phyloP scores from a whole-genome alignment of 2,888 invertebrate species.

The Hylaea fasciaria region DNA sequence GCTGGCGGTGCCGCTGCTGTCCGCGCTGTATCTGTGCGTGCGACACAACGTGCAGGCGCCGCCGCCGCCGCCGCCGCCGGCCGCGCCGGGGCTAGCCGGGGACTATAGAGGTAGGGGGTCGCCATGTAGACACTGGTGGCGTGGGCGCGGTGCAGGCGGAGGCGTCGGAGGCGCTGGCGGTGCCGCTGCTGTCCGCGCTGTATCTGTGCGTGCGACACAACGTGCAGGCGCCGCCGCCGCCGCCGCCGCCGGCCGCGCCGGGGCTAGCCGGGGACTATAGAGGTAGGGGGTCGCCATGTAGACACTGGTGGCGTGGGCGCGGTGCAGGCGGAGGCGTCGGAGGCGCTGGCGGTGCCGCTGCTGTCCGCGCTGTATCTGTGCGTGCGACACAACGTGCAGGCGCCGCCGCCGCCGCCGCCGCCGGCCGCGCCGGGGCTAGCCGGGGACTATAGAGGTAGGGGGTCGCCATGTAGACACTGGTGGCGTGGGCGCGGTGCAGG shows the following conservation, averaged over 20 bases:
- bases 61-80: constrained; percentile 49
- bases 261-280: too few relatives aligned
- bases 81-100: too few relatives aligned
- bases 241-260: constrained; percentile 48
- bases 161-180: constrained; percentile 68
- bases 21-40: constrained; percentile 77
- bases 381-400: constrained; percentile 70
- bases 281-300: too few relatives aligned
- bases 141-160: constrained; percentile 75
- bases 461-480: too few relatives aligned
- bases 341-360: constrained; percentile 74
- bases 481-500: constrained; percentile 74
- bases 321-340: constrained; percentile 73
- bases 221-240: constrained; percentile 52
- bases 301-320: too few relatives aligned
- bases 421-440: too few relatives aligned
- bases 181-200: constrained; percentile 74
- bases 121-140: too few relatives aligned
- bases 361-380: constrained; percentile 76
- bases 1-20: constrained; percentile 73
- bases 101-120: too few relatives aligned
- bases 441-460: too few relatives aligned
- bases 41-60: constrained; percentile 64
- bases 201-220: constrained; percentile 77
- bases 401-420: constrained; percentile 48